Conservation (phyloP, 2,113 vertebrate species). For the Entomyzon cyanotis region DNA sequence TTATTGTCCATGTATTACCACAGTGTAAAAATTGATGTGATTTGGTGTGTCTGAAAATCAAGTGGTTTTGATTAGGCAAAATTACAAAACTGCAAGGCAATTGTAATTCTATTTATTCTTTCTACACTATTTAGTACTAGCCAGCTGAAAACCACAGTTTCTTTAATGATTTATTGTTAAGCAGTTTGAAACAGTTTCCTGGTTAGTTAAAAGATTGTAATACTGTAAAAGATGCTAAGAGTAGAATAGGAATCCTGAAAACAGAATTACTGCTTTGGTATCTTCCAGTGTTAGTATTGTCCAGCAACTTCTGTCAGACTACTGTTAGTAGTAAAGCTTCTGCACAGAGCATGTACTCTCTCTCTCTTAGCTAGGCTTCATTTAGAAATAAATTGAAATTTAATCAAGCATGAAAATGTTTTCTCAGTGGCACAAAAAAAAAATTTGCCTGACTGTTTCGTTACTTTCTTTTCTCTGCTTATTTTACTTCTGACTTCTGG, state of each 20-base stretch:
- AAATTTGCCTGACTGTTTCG: not conserved
- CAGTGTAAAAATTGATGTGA: not conserved
- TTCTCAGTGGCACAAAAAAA: not conserved
- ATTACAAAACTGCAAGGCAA: not conserved
- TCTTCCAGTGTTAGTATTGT: not conserved
- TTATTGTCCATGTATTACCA: not conserved
- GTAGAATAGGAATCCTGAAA: not conserved
- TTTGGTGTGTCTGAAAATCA: not conserved
- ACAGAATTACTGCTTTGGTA: not conserved
- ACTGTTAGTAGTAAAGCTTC: not conserved
- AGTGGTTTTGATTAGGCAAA: not conserved
- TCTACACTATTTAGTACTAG: not conserved
- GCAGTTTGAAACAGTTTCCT: not conserved
- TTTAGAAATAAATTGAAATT: not conserved
- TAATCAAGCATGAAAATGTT: not conserved
- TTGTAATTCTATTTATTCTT: not conserved
- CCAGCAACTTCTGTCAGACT: not conserved
- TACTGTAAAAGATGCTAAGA: not conserved
- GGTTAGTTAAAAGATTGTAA: not conserved
- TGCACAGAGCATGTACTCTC: accelerated
- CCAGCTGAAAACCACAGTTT: not conserved
- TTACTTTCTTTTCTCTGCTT: not conserved
- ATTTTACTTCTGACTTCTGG: not conserved
- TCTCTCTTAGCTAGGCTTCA: not conserved
- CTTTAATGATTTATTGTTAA: not conserved